Base-by-base conservation (phyloP, 2,113 vertebrate species). In the Centropristis striata region DNA sequence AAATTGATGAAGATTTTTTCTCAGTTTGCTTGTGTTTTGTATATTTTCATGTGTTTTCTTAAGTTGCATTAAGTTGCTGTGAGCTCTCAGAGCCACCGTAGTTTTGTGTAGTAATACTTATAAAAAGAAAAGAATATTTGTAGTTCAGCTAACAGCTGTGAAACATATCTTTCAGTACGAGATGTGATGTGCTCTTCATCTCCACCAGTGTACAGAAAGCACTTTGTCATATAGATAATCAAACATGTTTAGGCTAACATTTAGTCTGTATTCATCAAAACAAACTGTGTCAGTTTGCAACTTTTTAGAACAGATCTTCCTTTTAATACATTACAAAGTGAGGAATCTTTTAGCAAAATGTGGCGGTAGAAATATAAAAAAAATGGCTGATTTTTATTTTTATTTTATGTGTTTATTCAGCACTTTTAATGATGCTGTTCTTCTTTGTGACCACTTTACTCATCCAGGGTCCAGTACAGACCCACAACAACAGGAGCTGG, bases 361-460 rank as follows among this genome's bases (percentile, higher is more conserved):
- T 53, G 39, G 21, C 44, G 16, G 75, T 39, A 60, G 15, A 69
- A 74, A 72, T 67, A 37, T 53, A 70, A 69, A 69, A 36, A 71
- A 71, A 36, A 63, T 5, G 64, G 21, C 72, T 23, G 49, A 74
- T 27, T n/a, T 10, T 27, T 60, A 18, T 60, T 80, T 59, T 79
- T 78, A 79, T 81, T 75, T 83, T 66, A 68, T 59, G 46, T 78
- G 13, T 65, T 67, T 80, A 39, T 71, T 80, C 72, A 86, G 90
- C 84, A 88, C 84, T 81, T 90, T 87, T 32, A 32, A 44, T 0
- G 15, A 87, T 21, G n/a, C 81, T 78, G 83, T 70, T 90, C 77
- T 86, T 74, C 70, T 86, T 86, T 89, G 75, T 88, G 89, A 87
- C 82, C 74, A 80, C 76, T 80, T 83, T 60, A 85, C 79, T 88